Evolutionary conservation across 2,888 invertebrate genomes (phyloP).

Genomic region (Tethea ocularis): DNA sequence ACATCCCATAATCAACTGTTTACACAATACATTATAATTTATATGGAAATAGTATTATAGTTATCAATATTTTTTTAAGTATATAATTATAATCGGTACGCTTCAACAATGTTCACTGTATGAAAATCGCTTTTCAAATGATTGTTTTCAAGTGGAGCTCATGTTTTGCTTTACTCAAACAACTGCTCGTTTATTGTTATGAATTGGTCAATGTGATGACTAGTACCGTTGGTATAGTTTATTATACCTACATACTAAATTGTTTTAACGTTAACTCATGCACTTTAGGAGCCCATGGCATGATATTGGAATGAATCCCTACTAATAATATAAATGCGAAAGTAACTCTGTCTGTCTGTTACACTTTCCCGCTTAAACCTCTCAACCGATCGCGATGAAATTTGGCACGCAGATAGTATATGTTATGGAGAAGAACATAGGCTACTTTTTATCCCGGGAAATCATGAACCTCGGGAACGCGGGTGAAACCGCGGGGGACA

Average conservation of each 20-base stretch:
- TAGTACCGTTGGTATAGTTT: constrained; percentile 36
- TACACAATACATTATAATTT: constrained; percentile 38
- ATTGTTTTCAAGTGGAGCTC: constrained; percentile 41
- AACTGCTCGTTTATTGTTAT: constrained; percentile 54
- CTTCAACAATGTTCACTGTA: constrained; percentile 34
- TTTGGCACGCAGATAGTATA: no score
- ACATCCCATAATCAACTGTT: constrained; percentile 61
- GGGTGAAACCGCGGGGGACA: no score
- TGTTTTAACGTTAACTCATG: constrained; percentile 42
- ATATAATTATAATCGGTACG: constrained; percentile 11
- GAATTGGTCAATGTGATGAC: constrained; percentile 51
- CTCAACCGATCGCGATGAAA: no score
- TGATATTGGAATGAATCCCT: background rate
- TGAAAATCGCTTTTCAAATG: constrained; percentile 46
- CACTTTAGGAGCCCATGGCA: constrained; percentile 28
- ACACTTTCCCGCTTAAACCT: no score
- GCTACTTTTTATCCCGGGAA: no score
- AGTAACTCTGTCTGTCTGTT: no score
- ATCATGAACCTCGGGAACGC: no score
- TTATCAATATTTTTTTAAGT: constrained; percentile 18
- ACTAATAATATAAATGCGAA: no score
- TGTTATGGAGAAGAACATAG: no score
- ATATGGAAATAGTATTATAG: background rate
- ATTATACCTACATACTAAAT: constrained; percentile 26
- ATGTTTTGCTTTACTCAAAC: constrained; percentile 56